These are phyloP conservation scores for Heliconius ethilla DNA, from an alignment of 2,888 invertebrate genomes.

Conservation along the genomic window DNA sequence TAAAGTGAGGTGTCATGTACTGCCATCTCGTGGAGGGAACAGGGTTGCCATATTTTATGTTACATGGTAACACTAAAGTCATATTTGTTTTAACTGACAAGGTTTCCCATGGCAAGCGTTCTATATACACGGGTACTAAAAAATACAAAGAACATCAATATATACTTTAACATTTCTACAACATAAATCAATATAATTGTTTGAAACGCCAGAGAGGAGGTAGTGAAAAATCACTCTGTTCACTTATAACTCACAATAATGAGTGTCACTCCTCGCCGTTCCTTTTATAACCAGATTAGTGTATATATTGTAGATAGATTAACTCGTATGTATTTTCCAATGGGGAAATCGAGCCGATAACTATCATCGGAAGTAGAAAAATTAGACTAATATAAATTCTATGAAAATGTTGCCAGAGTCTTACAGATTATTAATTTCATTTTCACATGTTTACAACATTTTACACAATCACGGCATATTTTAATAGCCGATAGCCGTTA, in stretches of 20 bases:
- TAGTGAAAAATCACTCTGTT: no score
- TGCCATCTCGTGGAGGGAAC: conserved; percentile 61
- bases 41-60: conserved; percentile 60
- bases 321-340: no score
- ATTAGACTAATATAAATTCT: neutral
- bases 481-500: no score
- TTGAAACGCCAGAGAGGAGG: no score
- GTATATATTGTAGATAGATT: no score
- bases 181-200: no score
- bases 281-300: no score
- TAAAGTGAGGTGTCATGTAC: conserved; percentile 56
- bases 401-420: neutral
- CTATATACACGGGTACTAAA: conserved; percentile 66
- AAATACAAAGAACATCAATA: conserved; percentile 1
- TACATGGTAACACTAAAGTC: conserved; percentile 54
- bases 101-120: conserved; percentile 49
- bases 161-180: neutral
- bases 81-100: conserved; percentile 50
- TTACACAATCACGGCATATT: no score
- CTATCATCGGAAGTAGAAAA: neutral
- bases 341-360: neutral
- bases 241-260: no score
- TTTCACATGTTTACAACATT: no score
- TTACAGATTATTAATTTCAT: no score
- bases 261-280: no score